phyloP scores from a whole-genome alignment of 2,888 invertebrate genomes.

The Schizaphis graminum region DNA sequence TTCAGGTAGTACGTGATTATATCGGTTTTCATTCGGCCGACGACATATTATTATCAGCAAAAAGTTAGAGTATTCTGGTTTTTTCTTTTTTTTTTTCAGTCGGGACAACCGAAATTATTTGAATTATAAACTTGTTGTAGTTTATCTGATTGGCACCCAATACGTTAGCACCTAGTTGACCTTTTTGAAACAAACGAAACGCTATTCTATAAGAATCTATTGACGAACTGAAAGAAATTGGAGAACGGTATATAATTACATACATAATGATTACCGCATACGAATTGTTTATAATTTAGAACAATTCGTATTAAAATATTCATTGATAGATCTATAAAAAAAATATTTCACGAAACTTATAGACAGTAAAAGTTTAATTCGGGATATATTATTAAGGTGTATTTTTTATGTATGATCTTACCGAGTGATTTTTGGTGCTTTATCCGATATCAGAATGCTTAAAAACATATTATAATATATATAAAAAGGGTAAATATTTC shows the following conservation, averaged over 20 bases:
- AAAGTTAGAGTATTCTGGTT: constrained; percentile 42
- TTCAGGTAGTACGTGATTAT: constrained; percentile 60
- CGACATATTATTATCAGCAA: constrained; percentile 48
- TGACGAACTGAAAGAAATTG: neutral
- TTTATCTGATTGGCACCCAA: constrained; percentile 51
- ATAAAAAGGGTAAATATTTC: neutral
- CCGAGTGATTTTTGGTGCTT: neutral
- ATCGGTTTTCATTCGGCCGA: constrained; percentile 50
- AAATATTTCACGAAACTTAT: neutral
- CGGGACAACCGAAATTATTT: constrained; percentile 41
- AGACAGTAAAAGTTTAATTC: neutral
- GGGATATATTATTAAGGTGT: neutral
- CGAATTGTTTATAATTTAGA: constrained; percentile 1
- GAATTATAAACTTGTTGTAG: constrained; percentile 49
- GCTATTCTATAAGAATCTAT: neutral
- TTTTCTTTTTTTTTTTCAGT: neutral
- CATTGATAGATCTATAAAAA: neutral
- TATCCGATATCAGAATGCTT: neutral
- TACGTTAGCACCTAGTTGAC: constrained; percentile 60
- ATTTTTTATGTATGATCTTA: neutral
- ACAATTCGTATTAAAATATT: neutral
- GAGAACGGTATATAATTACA: neutral
- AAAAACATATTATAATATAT: neutral
- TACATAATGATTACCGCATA: neutral
- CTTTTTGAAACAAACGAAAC: constrained; percentile 23